Conservation (phyloP, 2,888 invertebrate genomes). For the Latheticus oryzae region DNA sequence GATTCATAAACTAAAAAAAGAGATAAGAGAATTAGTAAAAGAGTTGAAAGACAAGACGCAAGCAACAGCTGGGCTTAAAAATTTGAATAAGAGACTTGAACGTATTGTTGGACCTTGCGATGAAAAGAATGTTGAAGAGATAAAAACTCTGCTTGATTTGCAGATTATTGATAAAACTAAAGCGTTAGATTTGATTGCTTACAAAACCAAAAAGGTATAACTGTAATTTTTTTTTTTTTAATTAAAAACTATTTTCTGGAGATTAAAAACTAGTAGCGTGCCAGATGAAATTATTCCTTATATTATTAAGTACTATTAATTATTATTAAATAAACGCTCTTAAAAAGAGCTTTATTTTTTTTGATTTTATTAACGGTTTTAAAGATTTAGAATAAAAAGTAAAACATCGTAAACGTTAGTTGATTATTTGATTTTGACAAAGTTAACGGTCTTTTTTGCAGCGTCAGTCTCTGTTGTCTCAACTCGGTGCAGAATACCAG, state of each 20-base stretch:
- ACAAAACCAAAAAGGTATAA: constrained; percentile 76
- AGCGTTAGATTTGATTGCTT: constrained; percentile 78
- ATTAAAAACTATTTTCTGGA: too few relatives aligned
- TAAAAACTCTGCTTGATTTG: constrained; percentile 72
- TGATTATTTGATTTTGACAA: too few relatives aligned
- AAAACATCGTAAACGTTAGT: too few relatives aligned
- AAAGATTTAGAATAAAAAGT: too few relatives aligned
- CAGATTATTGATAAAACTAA: constrained; percentile 80
- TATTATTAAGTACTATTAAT: too few relatives aligned
- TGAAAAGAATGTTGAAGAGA: constrained; percentile 67
- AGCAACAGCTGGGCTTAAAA: constrained; percentile 63
- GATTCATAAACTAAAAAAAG: constrained; percentile 78
- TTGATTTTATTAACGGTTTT: too few relatives aligned
- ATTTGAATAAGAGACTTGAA: constrained; percentile 55
- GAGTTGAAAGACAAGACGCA: constrained; percentile 71
- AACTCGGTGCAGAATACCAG: constrained; percentile 73
- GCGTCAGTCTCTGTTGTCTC: constrained; percentile 70
- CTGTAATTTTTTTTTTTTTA: too few relatives aligned
- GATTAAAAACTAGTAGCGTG: too few relatives aligned
- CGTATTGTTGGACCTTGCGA: constrained; percentile 64
- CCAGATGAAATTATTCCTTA: too few relatives aligned
- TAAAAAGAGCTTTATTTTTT: constrained; percentile 10
- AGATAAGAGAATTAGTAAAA: constrained; percentile 73
- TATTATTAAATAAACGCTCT: too few relatives aligned
- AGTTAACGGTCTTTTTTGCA: constrained; percentile 2